Conservation (phyloP, 2,888 invertebrate genomes). For the Mesoligia furuncula region DNA sequence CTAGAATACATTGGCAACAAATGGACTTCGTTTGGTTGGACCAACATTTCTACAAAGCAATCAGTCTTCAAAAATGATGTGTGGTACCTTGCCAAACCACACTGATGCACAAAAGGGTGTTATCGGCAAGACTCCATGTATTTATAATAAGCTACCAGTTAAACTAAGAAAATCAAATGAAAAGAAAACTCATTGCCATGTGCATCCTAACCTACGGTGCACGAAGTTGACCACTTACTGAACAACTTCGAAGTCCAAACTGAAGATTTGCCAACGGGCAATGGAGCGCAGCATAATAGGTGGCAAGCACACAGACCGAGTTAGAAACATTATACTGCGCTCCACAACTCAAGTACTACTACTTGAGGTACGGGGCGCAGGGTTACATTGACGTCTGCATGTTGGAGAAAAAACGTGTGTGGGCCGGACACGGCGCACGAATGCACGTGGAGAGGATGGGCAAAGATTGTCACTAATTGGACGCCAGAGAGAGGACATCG, state of each 20-base stretch:
- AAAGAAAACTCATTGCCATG: not conserved
- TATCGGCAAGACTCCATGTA: not conserved
- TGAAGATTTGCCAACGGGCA: not conserved
- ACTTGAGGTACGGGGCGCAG: no score
- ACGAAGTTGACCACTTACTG: not conserved
- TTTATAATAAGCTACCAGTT: not conserved
- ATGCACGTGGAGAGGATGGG: not conserved
- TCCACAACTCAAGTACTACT: not conserved
- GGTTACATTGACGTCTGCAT: not conserved
- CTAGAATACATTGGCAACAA: not conserved
- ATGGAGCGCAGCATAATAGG: not conserved
- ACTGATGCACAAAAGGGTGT: not conserved
- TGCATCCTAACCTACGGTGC: not conserved
- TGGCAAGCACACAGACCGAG: not conserved
- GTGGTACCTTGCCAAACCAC: not conserved
- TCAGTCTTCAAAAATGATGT: not conserved
- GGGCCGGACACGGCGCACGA: not conserved
- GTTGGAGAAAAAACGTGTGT: not conserved
- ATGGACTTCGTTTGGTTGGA: not conserved
- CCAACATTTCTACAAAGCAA: not conserved
- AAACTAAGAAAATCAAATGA: not conserved
- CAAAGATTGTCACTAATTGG: no score
- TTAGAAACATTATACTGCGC: not conserved
- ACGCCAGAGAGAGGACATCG: no score
- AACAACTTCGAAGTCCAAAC: not conserved